phyloP scores from a whole-genome alignment of 2,797 vertebrate genomes.

The Sebastes cheni region DNA sequence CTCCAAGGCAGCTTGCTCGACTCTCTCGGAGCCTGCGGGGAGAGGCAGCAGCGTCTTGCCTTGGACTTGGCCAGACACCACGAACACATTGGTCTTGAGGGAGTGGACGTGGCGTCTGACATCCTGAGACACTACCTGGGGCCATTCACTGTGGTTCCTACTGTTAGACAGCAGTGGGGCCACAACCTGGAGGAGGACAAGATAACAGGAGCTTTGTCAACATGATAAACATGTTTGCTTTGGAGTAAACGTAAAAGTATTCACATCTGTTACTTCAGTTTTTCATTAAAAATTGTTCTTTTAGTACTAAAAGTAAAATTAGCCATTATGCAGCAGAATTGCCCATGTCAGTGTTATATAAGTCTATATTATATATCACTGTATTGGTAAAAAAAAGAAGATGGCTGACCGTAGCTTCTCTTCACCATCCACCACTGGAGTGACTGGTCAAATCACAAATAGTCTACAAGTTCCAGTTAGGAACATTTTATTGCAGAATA shows the following conservation, averaged over 20 bases:
- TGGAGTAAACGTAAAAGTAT: neutral
- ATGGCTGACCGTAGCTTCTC: neutral
- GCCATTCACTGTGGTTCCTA: conserved; percentile 88
- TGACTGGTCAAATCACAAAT: too few species aligned
- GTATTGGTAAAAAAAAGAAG: neutral
- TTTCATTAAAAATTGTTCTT: neutral
- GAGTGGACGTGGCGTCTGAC: conserved; percentile 80
- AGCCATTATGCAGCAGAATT: neutral
- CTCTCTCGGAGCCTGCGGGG: conserved; percentile 81
- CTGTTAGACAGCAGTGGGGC: conserved; percentile 86
- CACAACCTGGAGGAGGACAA: conserved; percentile 82
- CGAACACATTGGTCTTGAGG: conserved; percentile 83
- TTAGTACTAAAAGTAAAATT: neutral
- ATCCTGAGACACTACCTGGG: conserved; percentile 87
- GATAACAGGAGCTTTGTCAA: neutral
- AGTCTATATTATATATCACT: neutral
- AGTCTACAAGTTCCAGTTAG: too few species aligned
- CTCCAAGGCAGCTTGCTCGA: conserved; percentile 76
- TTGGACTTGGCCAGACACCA: conserved; percentile 84
- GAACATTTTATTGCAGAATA: too few species aligned
- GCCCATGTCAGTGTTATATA: neutral
- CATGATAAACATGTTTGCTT: neutral
- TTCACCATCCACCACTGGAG: too few species aligned
- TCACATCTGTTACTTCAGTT: neutral
- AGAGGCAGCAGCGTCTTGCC: conserved; percentile 91